Evolutionary conservation across 2,797 vertebrate genomes (phyloP), one percentile per base, ranked within the genome.

Genomic region (Garrulus glandarius): DNA sequence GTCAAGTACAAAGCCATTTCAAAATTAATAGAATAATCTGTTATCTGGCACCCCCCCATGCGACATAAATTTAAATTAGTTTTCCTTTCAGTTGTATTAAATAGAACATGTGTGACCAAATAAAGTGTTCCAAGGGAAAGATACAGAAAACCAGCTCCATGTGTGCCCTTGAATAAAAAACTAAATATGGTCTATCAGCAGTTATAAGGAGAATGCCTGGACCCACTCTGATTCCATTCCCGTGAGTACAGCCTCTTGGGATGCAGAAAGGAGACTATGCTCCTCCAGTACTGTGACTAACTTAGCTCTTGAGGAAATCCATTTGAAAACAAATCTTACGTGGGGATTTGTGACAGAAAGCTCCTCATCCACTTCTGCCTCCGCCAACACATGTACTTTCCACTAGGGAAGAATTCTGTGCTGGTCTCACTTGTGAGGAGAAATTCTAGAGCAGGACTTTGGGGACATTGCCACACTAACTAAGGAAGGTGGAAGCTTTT

Each of bases 1-100:
- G 44, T 72, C 56, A 84, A 63, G 60, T 76, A 41, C 39, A 84
- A 94, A 86, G 23, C 13, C 14, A 37, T 75, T 90, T 90, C 39
- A 86, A 87, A 83, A 81, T 39, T 71, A 71, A 50, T 13, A 68
- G 49, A 87, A 71, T 65, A 92, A 84, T 75, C 53, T 75, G 61
- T 78, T 78, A 90, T 27, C 30, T 61, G 14, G 7, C 30, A 91
- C 10, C 27, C 7, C 26, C 14, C 21, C 29, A 44, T 13, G 39
- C 39, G 22, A 88, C 17, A 5, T 76, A 89, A 76, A 57, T 55
- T 41, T 24, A 67, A 65, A 39, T 39, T 39, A 41, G 39, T 44
- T 76, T 78, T 87, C 26, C 47, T 88, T 87, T 72, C 67, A 84
- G 18, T 69, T 61, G 14, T 39, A 55, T 64, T 86, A 65, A 88